These are phyloP conservation scores for Bothrops jararaca DNA, from an alignment of 2,113 vertebrate genomes.

Conservation along the genomic window DNA sequence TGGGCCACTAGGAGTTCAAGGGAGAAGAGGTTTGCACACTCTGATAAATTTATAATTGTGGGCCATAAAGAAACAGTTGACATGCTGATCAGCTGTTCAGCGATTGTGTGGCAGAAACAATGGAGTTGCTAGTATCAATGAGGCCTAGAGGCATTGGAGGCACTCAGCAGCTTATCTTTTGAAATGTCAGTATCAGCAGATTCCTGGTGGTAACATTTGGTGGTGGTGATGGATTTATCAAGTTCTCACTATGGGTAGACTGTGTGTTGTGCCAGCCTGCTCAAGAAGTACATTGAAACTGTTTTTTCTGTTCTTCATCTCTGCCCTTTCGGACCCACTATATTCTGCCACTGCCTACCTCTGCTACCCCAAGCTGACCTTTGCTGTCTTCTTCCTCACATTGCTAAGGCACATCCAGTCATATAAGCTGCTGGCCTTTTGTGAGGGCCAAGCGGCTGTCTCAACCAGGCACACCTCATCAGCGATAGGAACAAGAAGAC, in stretches of 20 bases:
- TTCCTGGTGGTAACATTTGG: not conserved
- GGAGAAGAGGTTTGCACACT: not conserved
- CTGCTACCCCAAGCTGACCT: not conserved
- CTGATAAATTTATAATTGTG: not conserved
- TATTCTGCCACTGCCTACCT: not conserved
- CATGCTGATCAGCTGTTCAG: not conserved
- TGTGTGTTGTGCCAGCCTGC: not conserved
- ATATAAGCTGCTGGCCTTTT: not conserved
- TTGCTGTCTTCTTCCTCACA: not conserved
- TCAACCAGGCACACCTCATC: not conserved
- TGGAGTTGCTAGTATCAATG: not conserved
- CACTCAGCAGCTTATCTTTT: not conserved
- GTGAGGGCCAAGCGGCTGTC: not conserved
- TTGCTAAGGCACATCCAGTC: not conserved
- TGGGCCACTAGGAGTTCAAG: not conserved
- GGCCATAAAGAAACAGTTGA: not conserved
- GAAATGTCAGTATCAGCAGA: not conserved
- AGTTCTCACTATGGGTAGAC: not conserved
- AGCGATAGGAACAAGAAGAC: no score
- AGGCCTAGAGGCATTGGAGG: not conserved
- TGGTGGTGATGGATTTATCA: not conserved
- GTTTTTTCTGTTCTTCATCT: not conserved
- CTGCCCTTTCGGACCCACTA: not conserved
- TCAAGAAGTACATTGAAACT: not conserved
- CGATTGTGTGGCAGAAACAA: not conserved